Percentiles rank a stretch among this genome's conserved stretches.
Conservation (phyloP, 2,113 vertebrate genomes). For the Ceratotherium simum region DNA sequence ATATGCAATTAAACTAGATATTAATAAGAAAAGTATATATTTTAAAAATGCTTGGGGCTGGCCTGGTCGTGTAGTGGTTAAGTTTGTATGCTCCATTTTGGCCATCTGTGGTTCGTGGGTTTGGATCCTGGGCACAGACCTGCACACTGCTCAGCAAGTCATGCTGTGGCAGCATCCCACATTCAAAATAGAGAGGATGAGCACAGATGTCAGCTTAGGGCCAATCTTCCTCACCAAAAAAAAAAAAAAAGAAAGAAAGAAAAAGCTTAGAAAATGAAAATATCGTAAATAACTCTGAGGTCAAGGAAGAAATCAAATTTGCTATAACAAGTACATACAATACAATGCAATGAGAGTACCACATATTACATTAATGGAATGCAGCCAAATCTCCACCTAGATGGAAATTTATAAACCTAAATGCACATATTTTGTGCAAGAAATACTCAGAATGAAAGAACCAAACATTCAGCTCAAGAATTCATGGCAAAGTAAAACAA, state of each 20-base stretch:
- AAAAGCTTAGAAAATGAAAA: neutral
- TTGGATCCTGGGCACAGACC: too few relatives aligned
- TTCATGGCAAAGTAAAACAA: neutral
- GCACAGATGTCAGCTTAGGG: too few relatives aligned
- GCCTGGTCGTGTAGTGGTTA: too few relatives aligned
- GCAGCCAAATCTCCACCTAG: neutral
- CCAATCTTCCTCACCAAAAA: too few relatives aligned
- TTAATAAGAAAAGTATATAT: neutral
- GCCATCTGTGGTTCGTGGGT: too few relatives aligned
- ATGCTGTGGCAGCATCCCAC: too few relatives aligned
- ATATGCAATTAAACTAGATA: neutral
- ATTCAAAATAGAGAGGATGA: too few relatives aligned
- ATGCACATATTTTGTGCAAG: conserved; percentile 1
- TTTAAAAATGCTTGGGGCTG: neutral
- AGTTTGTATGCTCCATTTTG: too few relatives aligned
- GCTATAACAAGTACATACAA: neutral
- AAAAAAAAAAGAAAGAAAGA: too few relatives aligned
- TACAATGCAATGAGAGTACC: neutral
- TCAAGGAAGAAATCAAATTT: neutral
- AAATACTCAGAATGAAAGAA: neutral
- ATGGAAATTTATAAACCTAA: neutral
- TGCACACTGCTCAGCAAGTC: too few relatives aligned
- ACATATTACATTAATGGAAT: neutral
- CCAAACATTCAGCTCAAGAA: neutral
- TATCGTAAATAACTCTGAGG: neutral